phyloP scores from a whole-genome alignment of 2,113 vertebrate species.

The Apteryx mantelli region DNA sequence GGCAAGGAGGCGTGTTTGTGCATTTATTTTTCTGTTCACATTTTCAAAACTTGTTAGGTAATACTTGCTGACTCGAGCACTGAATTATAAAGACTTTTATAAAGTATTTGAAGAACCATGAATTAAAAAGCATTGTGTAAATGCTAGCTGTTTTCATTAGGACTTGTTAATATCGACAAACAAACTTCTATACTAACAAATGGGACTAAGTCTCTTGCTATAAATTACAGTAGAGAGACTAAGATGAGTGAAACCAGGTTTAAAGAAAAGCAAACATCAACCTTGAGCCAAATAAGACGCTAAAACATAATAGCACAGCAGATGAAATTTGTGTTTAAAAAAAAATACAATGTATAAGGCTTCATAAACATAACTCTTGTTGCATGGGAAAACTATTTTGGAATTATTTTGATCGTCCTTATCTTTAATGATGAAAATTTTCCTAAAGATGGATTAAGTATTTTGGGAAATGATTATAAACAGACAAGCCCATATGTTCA shows the following conservation, averaged over 20 bases:
- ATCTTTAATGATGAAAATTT: neutral
- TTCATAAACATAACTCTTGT: neutral
- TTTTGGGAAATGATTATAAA: neutral
- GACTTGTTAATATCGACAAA: neutral
- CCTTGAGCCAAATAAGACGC: neutral
- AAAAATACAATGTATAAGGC: neutral
- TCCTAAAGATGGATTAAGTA: neutral
- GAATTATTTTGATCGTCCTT: neutral
- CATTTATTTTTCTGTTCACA: neutral
- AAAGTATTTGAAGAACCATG: neutral
- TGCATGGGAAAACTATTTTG: neutral
- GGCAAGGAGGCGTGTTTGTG: neutral
- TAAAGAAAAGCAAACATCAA: neutral
- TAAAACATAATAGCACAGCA: neutral
- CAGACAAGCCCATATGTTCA: neutral
- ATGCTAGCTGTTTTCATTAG: constrained; percentile 35
- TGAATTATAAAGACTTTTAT: constrained; percentile 5
- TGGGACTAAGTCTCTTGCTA: neutral
- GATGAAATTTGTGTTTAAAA: neutral
- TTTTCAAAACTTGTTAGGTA: neutral
- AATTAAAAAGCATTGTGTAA: constrained; percentile 5
- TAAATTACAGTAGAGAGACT: neutral
- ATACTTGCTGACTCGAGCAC: neutral
- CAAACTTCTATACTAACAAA: neutral
- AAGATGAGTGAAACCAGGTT: neutral